Evolutionary conservation across 2,888 invertebrate genomes (phyloP), one percentile per base, ranked within the genome.

Genomic region (Iselma pallidipennis): DNA sequence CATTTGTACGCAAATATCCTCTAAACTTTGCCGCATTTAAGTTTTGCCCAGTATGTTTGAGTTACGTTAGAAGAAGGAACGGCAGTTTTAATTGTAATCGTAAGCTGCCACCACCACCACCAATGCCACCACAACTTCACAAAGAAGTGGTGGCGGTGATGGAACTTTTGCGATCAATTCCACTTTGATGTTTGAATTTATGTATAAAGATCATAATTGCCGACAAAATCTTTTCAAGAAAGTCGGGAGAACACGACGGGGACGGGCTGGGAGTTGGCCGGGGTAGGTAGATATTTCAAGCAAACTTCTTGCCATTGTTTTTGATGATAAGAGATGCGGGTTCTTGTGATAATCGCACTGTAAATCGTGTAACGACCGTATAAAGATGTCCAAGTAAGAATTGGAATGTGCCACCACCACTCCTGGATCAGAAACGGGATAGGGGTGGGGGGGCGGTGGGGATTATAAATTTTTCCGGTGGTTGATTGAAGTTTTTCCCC

Each of bases 1-100:
- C 68, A 66, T 66, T 68, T 66, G 65, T 61, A 68, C 64, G 66
- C 65, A 68, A 68, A 68, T 68, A 68, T 55, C 66, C 26, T 49
- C 25, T 21, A 25, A 58, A 65, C 58, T 63, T 63, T 48, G 56
- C 48, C 58, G 48, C 51, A 54, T 63, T 61, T 7, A 37, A 37
- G 37, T 37, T 37, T 37, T 37, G 16, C 16, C 16, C 2, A 7
- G 14, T 16, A 59, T 65, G 59, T 63, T 64, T 57, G 54, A 50
- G 49, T 67, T 67, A 58, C 65, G 65, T 62, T n/a, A n/a, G n/a
- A n/a, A n/a, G n/a, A n/a, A 19, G 16, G n/a, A n/a, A 33, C 12
- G 14, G 59, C 58, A 60, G 63, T 59, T 68, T 68, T 66, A 66
- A 66, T 66, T 59, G 59, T 31, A 54, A 51, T 57, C 51, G 42